Conservation (phyloP, 2,888 invertebrate genomes). For the Diabrotica balteata region DNA sequence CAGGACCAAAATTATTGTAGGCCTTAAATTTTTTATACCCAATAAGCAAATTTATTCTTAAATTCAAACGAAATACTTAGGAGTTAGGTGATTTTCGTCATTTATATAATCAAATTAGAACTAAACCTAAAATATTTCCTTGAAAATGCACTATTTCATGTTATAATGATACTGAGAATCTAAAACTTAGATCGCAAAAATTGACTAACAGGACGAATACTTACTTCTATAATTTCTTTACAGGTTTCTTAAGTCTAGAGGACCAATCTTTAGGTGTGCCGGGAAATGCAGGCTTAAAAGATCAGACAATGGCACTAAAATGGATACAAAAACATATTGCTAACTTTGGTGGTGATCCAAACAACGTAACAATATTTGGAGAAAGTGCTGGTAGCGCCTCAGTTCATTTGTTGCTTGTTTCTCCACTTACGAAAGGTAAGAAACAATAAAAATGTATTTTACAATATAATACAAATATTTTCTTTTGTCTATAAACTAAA, state of each 20-base stretch:
- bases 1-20: too few relatives aligned
- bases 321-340: constrained; percentile 64
- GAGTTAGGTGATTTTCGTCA: too few relatives aligned
- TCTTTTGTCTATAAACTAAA: too few relatives aligned
- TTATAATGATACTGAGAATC: neutral
- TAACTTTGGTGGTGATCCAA: constrained; percentile 63
- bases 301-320: constrained; percentile 62
- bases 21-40: too few relatives aligned
- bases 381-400: constrained; percentile 65
- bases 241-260: constrained; percentile 63
- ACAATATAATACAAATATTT: too few relatives aligned
- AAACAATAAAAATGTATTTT: neutral
- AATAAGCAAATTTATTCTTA: too few relatives aligned
- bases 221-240: constrained; percentile 24
- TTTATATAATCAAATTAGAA: too few relatives aligned
- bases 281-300: constrained; percentile 65
- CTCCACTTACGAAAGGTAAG: constrained; percentile 59
- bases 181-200: neutral
- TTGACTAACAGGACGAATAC: too few relatives aligned
- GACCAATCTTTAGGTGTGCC: constrained; percentile 62
- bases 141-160: neutral
- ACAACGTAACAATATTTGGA: constrained; percentile 65
- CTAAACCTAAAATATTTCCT: too few relatives aligned
- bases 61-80: too few relatives aligned
- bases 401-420: constrained; percentile 62